A percentile compares a stretch with the other conserved stretches of the same genome.
Evolutionary conservation across 2,113 vertebrate genomes (phyloP).

Genomic region (Stomatorhinus ivindoensis): DNA sequence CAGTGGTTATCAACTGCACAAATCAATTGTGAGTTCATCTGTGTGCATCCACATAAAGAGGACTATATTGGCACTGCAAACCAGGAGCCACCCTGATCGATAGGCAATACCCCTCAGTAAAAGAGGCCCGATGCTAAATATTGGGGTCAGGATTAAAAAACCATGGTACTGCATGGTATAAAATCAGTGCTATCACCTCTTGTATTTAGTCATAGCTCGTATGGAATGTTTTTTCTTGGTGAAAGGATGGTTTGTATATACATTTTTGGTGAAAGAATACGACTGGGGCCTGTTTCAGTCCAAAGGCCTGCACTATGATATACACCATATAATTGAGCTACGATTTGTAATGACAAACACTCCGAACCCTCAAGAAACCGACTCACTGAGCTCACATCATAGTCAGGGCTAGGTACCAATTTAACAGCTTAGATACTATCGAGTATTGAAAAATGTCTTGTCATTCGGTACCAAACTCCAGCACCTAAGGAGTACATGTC

Average conservation of each 20-base stretch:
- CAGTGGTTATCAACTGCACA: background rate
- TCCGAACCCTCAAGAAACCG: too few relatives aligned
- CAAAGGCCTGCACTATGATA: too few relatives aligned
- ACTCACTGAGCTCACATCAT: too few relatives aligned
- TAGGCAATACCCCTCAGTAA: background rate
- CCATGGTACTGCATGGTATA: background rate
- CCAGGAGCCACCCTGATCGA: background rate
- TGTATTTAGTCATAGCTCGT: background rate
- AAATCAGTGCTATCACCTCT: background rate
- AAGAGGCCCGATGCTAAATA: background rate
- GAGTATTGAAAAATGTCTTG: too few relatives aligned
- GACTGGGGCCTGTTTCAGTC: too few relatives aligned
- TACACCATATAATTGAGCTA: background rate
- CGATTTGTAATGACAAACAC: background rate
- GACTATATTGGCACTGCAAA: background rate
- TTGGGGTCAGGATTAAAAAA: background rate
- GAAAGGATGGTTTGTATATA: too few relatives aligned
- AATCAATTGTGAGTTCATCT: background rate
- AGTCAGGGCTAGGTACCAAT: too few relatives aligned
- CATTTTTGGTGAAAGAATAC: too few relatives aligned
- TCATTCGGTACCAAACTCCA: too few relatives aligned
- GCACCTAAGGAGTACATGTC: too few relatives aligned
- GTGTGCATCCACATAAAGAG: background rate
- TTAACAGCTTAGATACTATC: too few relatives aligned
- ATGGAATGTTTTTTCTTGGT: background rate